phyloP scores from a whole-genome alignment of 2,888 invertebrate genomes.

The Microchrysa polita region DNA sequence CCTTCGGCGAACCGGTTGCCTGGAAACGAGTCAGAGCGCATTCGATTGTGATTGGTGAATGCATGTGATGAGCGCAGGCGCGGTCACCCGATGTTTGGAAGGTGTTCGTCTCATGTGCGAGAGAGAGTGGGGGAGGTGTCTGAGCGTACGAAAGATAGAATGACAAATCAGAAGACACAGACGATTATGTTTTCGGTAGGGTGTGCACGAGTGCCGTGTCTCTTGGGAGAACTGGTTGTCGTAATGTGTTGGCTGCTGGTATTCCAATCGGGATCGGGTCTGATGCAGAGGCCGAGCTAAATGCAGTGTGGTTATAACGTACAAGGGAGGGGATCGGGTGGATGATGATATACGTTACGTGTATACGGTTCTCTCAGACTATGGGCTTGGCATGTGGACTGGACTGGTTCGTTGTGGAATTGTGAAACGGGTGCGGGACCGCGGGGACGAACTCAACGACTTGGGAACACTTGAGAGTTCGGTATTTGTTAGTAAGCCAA shows the following conservation, averaged over 20 bases:
- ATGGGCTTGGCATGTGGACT: conserved; percentile 21
- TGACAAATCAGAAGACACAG: conserved; percentile 10
- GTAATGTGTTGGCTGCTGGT: background rate
- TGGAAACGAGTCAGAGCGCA: conserved; percentile 22
- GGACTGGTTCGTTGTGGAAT: background rate
- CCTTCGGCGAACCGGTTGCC: conserved; percentile 24
- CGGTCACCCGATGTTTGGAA: no score
- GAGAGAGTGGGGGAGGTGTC: no score
- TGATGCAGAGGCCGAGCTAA: background rate
- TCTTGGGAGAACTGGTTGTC: conserved; percentile 10
- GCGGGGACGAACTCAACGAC: conserved; percentile 13
- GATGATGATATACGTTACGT: background rate
- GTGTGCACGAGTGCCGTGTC: conserved; percentile 21
- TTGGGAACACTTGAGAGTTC: conserved; percentile 62
- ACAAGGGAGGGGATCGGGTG: conserved; percentile 22
- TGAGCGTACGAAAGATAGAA: background rate
- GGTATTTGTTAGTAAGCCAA: conserved; percentile 66
- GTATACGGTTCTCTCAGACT: conserved; percentile 10
- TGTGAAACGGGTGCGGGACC: conserved; percentile 7
- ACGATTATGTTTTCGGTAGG: background rate
- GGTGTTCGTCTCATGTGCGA: no score
- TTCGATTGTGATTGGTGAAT: background rate
- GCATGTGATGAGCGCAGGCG: background rate
- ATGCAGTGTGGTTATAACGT: background rate
- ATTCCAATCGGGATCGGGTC: background rate